These are phyloP conservation scores for Platichthys flesus DNA, from an alignment of 2,113 vertebrate species.

Conservation along the genomic window DNA sequence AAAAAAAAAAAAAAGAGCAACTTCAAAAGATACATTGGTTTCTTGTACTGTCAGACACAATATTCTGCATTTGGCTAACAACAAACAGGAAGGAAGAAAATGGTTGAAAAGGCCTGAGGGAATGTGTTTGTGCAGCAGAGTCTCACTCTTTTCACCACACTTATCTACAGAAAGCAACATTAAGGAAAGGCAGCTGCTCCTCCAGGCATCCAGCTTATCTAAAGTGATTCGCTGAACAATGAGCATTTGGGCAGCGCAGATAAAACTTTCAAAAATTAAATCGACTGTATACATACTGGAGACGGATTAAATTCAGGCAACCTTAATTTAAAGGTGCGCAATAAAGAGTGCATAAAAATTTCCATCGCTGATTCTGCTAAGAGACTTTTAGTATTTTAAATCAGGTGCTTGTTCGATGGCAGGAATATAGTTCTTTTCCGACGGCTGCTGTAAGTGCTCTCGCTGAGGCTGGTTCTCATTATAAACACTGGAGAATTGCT, in stretches of 20 bases:
- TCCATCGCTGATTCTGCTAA: conserved; percentile 8
- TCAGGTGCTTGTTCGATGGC: background rate
- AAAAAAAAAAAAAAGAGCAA: conserved; percentile 18
- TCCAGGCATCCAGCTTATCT: conserved; percentile 17
- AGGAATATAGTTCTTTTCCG: background rate
- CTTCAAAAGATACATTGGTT: conserved; percentile 52
- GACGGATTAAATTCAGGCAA: background rate
- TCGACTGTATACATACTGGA: background rate
- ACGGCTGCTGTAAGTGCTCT: conserved; percentile 2
- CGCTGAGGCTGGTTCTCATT: conserved; percentile 4
- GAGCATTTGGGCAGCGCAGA: conserved; percentile 1
- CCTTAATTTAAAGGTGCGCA: conserved; percentile 1
- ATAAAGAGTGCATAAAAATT: conserved; percentile 1
- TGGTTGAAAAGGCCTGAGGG: conserved; percentile 6
- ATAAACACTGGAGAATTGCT: background rate
- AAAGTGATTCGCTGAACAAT: conserved; percentile 25
- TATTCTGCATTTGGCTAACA: conserved; percentile 28
- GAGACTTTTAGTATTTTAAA: conserved; percentile 4
- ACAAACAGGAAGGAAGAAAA: conserved; percentile 6
- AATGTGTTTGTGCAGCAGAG: conserved; percentile 26
- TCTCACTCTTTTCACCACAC: conserved; percentile 27
- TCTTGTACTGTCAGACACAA: conserved; percentile 46
- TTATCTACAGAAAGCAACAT: conserved; percentile 21
- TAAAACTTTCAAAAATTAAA: background rate
- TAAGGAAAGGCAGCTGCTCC: conserved; percentile 29